A percentile compares a stretch with the other conserved stretches of the same genome.
Evolutionary conservation across 1,140 invertebrate genomes (phyloP).

Genomic region (Dryas iulia): DNA sequence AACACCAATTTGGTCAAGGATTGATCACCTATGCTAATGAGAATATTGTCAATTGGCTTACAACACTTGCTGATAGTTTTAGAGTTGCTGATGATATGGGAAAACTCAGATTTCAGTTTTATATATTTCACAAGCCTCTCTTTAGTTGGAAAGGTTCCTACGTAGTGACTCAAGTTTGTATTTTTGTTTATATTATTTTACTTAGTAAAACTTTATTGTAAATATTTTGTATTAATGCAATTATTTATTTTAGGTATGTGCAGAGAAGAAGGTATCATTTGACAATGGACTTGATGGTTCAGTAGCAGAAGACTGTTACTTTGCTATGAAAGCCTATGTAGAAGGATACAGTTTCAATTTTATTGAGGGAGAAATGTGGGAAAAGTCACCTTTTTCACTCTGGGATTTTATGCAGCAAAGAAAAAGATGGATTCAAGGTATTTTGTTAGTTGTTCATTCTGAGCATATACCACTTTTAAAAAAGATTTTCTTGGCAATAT

Average conservation of each 20-base stretch:
- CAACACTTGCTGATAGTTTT: constrained; percentile 97
- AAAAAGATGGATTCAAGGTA: constrained; percentile 98
- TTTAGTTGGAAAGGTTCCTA: constrained; percentile 99
- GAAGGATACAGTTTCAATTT: constrained; percentile 95
- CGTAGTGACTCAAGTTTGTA: constrained; percentile 92
- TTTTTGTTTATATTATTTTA: not conserved
- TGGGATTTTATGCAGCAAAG: constrained; percentile 97
- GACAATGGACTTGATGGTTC: constrained; percentile 97
- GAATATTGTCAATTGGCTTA: constrained; percentile 97
- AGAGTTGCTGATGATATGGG: constrained; percentile 98
- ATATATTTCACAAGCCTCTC: constrained; percentile 95
- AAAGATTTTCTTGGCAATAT: constrained; percentile 92
- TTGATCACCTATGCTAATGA: constrained; percentile 99
- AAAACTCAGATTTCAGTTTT: constrained; percentile 95
- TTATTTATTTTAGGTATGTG: constrained; percentile 85
- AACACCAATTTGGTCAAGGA: constrained; percentile 98
- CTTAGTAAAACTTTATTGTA: not conserved
- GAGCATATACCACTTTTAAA: constrained; percentile 89
- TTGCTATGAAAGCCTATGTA: constrained; percentile 95
- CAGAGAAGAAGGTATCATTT: constrained; percentile 95
- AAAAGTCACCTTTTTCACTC: constrained; percentile 97
- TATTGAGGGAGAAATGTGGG: constrained; percentile 98
- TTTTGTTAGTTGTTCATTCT: constrained; percentile 95
- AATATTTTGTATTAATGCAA: not conserved
- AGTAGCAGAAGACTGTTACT: constrained; percentile 98